A percentile compares a stretch with the other conserved stretches of the same genome.
Conservation (phyloP, 2,797 vertebrate genomes). For the Bovichtus diacanthus region DNA sequence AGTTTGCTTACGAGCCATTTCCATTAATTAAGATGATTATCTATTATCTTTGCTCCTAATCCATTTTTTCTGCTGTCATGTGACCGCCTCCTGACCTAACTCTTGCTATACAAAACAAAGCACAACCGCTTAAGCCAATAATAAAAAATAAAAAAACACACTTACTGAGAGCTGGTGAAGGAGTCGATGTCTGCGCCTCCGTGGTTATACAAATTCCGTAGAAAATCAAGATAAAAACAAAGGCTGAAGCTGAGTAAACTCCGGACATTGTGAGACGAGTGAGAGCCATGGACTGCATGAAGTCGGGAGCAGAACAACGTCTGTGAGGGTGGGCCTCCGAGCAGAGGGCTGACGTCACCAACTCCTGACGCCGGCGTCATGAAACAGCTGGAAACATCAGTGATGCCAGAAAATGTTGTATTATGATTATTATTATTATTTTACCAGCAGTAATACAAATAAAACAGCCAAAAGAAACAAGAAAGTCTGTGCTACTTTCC, state of each 20-base stretch:
- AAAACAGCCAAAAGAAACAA: neutral
- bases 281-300: neutral
- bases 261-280: conserved; percentile 62
- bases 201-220: neutral
- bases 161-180: conserved; percentile 66
- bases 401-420: neutral
- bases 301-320: neutral
- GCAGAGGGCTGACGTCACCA: conserved; percentile 60
- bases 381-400: conserved; percentile 39
- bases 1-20: neutral
- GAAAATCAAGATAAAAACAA: conserved; percentile 25
- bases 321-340: conserved; percentile 47
- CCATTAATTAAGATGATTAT: neutral
- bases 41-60: conserved; percentile 2
- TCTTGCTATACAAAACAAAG: conserved; percentile 21
- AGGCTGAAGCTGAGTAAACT: neutral
- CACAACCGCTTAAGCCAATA: neutral
- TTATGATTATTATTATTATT: too few species aligned
- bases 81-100: conserved; percentile 66
- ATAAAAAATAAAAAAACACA: conserved; percentile 3
- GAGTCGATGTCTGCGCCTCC: conserved; percentile 61
- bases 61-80: conserved; percentile 49
- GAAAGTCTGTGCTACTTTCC: neutral
- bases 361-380: conserved; percentile 42
- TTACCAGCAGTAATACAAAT: neutral